Evolutionary conservation across 2,888 invertebrate genomes (phyloP).

Genomic region (Drosophila maculinotata): DNA sequence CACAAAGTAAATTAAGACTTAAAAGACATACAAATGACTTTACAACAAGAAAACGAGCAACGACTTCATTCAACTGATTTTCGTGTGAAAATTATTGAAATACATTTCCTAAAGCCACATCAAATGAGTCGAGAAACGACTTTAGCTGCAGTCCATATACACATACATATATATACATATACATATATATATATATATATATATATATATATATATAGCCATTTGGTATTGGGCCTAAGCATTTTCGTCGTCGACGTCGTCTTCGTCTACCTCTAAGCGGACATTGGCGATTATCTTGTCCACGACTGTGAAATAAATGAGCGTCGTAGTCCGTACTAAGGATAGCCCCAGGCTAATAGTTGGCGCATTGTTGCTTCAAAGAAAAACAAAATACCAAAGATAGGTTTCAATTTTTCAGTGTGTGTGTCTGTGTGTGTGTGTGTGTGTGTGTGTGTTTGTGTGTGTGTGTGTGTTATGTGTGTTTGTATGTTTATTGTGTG

Average conservation of each 20-base stretch:
- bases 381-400: slow-evolving; percentile 69
- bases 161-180: slow-evolving; percentile 9
- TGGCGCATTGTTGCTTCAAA: slow-evolving; percentile 79
- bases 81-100: slow-evolving; percentile 81
- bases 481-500: slow-evolving; percentile 53
- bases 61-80: slow-evolving; percentile 71
- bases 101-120: slow-evolving; percentile 72
- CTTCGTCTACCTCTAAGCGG: slow-evolving; percentile 73
- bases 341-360: slow-evolving; percentile 63
- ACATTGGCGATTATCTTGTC: slow-evolving; percentile 81
- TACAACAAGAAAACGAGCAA: slow-evolving; percentile 24
- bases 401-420: slow-evolving; percentile 65
- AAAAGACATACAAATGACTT: slow-evolving; percentile 55
- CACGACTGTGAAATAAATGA: slow-evolving; percentile 81
- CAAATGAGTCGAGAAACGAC: slow-evolving; percentile 55
- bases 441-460: slow-evolving; percentile 34
- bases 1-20: slow-evolving; percentile 67
- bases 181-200: slow-evolving; percentile 1
- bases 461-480: too few species aligned
- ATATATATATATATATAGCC: slow-evolving; percentile 18
- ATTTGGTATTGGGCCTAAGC: slow-evolving; percentile 50
- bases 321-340: slow-evolving; percentile 77
- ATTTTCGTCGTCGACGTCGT: slow-evolving; percentile 38
- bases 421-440: slow-evolving; percentile 40
- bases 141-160: slow-evolving; percentile 32